phyloP scores from a whole-genome alignment of 2,113 vertebrate genomes.

The Choloepus hoffmanni region DNA sequence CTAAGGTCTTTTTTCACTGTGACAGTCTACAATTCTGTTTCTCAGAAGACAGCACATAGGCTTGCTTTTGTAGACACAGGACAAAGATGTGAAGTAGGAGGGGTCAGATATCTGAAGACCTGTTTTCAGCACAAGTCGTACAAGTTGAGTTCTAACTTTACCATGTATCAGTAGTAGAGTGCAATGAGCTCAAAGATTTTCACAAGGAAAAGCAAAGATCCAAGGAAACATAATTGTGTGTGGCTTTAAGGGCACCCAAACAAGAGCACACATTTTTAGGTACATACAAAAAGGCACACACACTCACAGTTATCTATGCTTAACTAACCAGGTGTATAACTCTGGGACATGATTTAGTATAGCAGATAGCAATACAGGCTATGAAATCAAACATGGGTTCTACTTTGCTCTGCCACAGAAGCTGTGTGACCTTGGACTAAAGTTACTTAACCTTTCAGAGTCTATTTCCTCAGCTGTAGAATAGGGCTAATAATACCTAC shows the following conservation, averaged over 20 bases:
- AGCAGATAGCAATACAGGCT: constrained; percentile 11
- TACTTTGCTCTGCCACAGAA: constrained; percentile 19
- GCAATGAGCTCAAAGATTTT: constrained; percentile 13
- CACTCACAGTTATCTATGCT: background rate
- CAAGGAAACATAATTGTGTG: background rate
- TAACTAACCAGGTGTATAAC: background rate
- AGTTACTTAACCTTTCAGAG: constrained; percentile 22
- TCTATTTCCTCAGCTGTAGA: constrained; percentile 23
- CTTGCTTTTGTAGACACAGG: constrained; percentile 18
- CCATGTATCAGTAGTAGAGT: background rate
- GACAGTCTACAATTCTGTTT: background rate
- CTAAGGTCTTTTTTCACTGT: constrained; percentile 31
- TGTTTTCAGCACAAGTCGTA: background rate
- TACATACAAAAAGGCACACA: background rate
- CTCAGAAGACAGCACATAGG: constrained; percentile 24
- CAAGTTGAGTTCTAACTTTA: background rate
- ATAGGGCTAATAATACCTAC: background rate
- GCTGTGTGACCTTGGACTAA: background rate
- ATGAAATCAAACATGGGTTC: background rate
- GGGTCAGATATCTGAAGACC: background rate
- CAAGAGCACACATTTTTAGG: background rate
- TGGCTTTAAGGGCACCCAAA: background rate
- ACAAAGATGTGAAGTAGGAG: background rate
- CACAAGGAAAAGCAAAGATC: background rate
- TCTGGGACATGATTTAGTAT: background rate